Percentiles rank a stretch among this genome's conserved stretches.
Evolutionary conservation across 2,888 invertebrate species (phyloP).

Genomic region (Nemotelus nigrinus): DNA sequence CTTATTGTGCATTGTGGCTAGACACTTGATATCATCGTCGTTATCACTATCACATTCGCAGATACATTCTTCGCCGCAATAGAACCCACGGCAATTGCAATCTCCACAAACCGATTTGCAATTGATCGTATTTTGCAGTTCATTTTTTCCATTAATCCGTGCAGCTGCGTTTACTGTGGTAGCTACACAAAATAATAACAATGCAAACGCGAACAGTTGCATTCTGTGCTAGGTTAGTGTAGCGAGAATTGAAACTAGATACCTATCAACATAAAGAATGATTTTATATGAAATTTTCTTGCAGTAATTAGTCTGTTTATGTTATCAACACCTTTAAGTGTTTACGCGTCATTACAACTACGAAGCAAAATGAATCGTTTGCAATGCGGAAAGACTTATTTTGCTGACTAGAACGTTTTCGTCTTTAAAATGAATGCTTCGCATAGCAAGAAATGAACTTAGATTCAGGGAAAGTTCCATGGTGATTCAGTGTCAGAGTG

Average conservation of each 20-base stretch:
- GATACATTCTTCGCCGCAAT: slow-evolving; percentile 65
- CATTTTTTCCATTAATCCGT: slow-evolving; percentile 54
- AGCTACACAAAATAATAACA: neutral
- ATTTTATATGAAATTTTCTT: slow-evolving; percentile 18
- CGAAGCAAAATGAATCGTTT: neutral
- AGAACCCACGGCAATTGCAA: slow-evolving; percentile 63
- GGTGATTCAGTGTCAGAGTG: no score
- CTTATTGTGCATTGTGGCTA: slow-evolving; percentile 59
- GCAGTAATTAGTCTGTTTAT: neutral
- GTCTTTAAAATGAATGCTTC: neutral
- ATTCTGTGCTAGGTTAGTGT: neutral
- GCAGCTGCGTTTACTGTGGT: neutral
- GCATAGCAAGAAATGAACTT: no score
- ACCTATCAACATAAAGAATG: neutral
- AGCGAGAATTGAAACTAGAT: slow-evolving; percentile 6
- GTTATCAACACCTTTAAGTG: neutral
- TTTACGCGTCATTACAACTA: slow-evolving; percentile 11
- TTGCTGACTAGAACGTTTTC: slow-evolving; percentile 6
- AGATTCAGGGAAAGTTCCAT: no score
- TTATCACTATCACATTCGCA: slow-evolving; percentile 63
- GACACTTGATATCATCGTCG: slow-evolving; percentile 59
- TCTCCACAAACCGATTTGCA: slow-evolving; percentile 62
- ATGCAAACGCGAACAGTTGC: neutral
- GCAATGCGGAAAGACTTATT: slow-evolving; percentile 29
- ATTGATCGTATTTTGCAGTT: slow-evolving; percentile 57